Evolutionary conservation across 2,797 vertebrate genomes (phyloP), one percentile per base, ranked within the genome.

Genomic region (Pteropus rufus): DNA sequence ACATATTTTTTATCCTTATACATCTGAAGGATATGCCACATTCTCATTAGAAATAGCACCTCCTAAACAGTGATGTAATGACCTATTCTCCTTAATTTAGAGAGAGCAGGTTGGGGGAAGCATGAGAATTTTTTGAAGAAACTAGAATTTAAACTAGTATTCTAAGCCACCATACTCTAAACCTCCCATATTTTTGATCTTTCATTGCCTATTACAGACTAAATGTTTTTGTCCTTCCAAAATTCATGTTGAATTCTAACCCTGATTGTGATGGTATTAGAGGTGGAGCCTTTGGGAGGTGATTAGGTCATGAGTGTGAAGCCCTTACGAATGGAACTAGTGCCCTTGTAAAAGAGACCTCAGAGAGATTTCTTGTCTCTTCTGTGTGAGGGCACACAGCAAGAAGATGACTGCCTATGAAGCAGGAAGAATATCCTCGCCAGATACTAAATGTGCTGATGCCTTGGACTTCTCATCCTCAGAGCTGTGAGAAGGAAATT

Each of bases 11-110:
- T 62, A 92, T 75, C 29, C 26, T 69, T 75, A 7, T 18, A 21
- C 15, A 72, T 67, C n/a, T 79, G 75, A 73, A 29, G 10, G 52
- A 56, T 75, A 54, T 72, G 21, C 58, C 23, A 46, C 9, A 16
- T 87, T 70, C 31, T 97, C 36, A 62, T 91, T 82, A 90, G 79
- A 64, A 96, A 41, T 29, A 65, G 39, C 46, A 76, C n/a, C 39
- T 77, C 72, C 16, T 62, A 29, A 82, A 65, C 11, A 54, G 31
- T 85, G 44, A 7, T 12, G 0, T 56, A 65, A 54, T 89, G 36
- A 91, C 16, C 29, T n/a, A 44, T 64, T 49, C 21, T 93, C 49
- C 11, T 90, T 93, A 46, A n/a, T 29, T 65, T 90, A 15, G 70
- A 87, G 41, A 58, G 18, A 72, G 15, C 12, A 58, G 6, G 6